Percentiles rank a stretch among this genome's conserved stretches.
phyloP scores from a whole-genome alignment of 1,140 invertebrate species.

The Leptonema lineaticorne region DNA sequence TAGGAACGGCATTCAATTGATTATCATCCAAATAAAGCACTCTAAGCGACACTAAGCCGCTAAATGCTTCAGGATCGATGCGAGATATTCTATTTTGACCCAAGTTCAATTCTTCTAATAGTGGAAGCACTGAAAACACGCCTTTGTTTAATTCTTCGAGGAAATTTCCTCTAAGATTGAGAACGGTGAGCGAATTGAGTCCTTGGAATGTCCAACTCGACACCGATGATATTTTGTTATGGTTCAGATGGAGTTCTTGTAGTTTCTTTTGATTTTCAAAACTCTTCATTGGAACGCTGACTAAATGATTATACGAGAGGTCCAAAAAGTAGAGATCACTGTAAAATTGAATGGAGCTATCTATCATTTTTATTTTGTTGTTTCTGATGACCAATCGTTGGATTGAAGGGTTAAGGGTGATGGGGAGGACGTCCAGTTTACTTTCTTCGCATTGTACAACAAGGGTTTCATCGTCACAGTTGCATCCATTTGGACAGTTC shows the following conservation, averaged over 20 bases:
- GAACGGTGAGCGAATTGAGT: conserved; percentile 71
- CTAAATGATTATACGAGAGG: conserved; percentile 78
- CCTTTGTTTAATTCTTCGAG: conserved; percentile 74
- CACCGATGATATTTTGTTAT: conserved; percentile 81
- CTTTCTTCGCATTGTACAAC: conserved; percentile 84
- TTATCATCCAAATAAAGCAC: conserved; percentile 86
- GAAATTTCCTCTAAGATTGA: conserved; percentile 81
- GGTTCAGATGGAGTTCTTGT: conserved; percentile 77
- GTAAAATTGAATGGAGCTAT: conserved; percentile 85
- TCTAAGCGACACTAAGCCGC: conserved; percentile 71
- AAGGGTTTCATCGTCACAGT: conserved; percentile 84
- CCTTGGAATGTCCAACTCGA: conserved; percentile 79
- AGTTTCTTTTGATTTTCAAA: conserved; percentile 79
- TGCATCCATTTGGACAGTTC: conserved; percentile 76
- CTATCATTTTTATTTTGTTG: conserved; percentile 84
- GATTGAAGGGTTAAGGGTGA: conserved; percentile 86
- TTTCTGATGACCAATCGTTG: conserved; percentile 79
- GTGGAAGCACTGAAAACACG: conserved; percentile 72
- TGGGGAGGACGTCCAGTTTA: conserved; percentile 84
- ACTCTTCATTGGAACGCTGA: conserved; percentile 74
- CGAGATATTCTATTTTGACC: conserved; percentile 82
- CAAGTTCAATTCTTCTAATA: conserved; percentile 82
- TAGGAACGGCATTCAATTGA: conserved; percentile 73
- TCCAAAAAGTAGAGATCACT: conserved; percentile 80
- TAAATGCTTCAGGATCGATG: conserved; percentile 77